Base-by-base conservation (phyloP, 2,113 vertebrate species). In the Empidonax traillii region DNA sequence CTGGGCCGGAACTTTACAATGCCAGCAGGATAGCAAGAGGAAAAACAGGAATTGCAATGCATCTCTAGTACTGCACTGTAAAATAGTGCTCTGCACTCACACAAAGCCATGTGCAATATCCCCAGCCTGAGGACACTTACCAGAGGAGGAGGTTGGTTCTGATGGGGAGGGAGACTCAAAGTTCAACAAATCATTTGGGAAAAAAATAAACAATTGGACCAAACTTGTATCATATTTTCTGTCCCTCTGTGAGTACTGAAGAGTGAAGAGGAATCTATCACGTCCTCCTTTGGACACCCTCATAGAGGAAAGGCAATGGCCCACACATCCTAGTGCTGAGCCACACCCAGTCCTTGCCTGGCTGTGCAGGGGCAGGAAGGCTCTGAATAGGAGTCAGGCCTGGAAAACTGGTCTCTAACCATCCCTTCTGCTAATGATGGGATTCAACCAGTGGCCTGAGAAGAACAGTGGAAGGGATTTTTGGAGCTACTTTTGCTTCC, bases 101-200 rank as follows among this genome's bases (percentile, higher is more conserved):
- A 77, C 21, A 76, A 52, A 73, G 24, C 44, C 11, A n/a, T 2
- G 0, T 31, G 37, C 20, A 3, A 0, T 4, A 37, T 5, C 5
- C 16, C 35, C 17, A 68, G 28, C 24, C 2, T 4, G 2, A 43
- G 35, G 43, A 55, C 31, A 4, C 24, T 43, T 47, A 43, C 5
- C 13, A 41, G 44, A 82, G 52, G 13, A 75, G 39, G 39, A 25
- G 7, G 3, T 3, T 71, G 76, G 17, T 12, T 72, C 20, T 85
- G 14, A 56, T 81, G 43, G 19, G 15, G n/a, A 77, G 35, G 49
- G 16, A 55, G 25, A 8, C 19, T 74, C 14, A 62, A 24, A 69
- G 23, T 43, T 71, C 55, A 85, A 30, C 9, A 59, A 76, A 33
- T 22, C 56, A 47, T 30, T 43, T 65, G 62, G 14, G 25, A 67